Evolutionary conservation across 2,113 vertebrate species (phyloP), one percentile per base, ranked within the genome.

Genomic region (Cichladusa arquata): DNA sequence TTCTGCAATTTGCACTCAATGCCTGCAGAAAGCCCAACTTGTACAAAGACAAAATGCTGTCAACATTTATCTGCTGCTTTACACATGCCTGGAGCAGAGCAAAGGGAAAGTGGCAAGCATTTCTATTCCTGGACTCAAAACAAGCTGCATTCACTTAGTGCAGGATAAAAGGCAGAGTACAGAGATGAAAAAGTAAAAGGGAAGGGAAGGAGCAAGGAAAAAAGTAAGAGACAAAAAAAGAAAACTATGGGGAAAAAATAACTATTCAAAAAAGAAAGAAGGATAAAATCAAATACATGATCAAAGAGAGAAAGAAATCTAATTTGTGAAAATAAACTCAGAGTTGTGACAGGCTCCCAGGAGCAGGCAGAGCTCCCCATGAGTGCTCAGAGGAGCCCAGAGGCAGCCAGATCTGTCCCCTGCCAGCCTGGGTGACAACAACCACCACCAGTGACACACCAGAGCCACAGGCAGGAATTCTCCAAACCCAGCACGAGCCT

Each of bases 21-120:
- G 81, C 74, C 88, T 82, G 84, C 73, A 91, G 73, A 69, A 34
- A 95, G 57, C 25, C 66, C 62, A 85, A 82, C 42, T n/a, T 29
- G 74, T 88, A 62, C 67, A 77, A 70, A 89, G 91, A 95, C 72
- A 93, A 90, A 93, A 93, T 33, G 79, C 58, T 91, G 79, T 66
- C 93, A 92, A 87, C 86, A 62, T 94, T 88, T 88, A 91, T 84
- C 77, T 95, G 86, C 77, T 84, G 83, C 64, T 93, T 94, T 94
- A 80, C 88, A 94, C 83, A 64, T 42, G 62, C 80, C 56, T 71
- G 65, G 56, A 84, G 86, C 60, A 76, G 47, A 92, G 92, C 69
- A 95, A 96, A 92, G 70, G 86, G 83, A 94, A 92, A 94, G 72
- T 24, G 48, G 83, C 47, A 84, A 92, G 65, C 31, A 51, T 81